Conservation (phyloP, 1,140 invertebrate genomes). For the Octopus bimaculoides region DNA sequence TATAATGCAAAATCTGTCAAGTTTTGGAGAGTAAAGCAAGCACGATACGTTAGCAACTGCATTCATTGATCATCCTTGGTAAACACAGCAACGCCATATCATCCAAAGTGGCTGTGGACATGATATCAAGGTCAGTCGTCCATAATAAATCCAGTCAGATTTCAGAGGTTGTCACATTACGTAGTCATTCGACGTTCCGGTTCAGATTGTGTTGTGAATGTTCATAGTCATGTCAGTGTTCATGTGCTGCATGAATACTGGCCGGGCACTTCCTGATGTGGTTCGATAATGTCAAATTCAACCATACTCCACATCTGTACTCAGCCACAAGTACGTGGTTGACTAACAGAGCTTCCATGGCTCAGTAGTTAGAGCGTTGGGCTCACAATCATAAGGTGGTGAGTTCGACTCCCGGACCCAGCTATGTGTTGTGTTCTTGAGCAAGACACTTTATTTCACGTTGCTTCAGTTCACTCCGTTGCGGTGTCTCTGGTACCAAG, state of each 20-base stretch:
- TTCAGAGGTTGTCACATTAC: not conserved
- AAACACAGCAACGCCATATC: not conserved
- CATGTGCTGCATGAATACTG: not conserved
- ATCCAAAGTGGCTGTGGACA: not conserved
- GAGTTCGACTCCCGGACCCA: no score
- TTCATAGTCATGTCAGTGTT: not conserved
- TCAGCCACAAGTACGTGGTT: no score
- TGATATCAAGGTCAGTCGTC: not conserved
- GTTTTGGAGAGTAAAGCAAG: not conserved
- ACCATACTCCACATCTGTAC: no score
- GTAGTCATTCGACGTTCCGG: not conserved
- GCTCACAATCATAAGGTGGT: no score
- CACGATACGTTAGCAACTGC: not conserved
- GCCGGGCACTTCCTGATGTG: no score
- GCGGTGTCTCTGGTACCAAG: no score
- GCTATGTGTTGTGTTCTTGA: no score
- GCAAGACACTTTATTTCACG: no score
- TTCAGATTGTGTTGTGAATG: slow-evolving; percentile 6
- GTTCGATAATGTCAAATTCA: no score
- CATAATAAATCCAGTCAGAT: not conserved
- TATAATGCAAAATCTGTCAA: not conserved
- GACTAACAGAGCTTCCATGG: no score
- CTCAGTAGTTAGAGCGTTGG: no score
- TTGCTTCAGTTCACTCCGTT: no score
- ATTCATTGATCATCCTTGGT: not conserved